Evolutionary conservation across 2,797 vertebrate genomes (phyloP), one percentile per base, ranked within the genome.

Genomic region (Cetoscarus ocellatus): DNA sequence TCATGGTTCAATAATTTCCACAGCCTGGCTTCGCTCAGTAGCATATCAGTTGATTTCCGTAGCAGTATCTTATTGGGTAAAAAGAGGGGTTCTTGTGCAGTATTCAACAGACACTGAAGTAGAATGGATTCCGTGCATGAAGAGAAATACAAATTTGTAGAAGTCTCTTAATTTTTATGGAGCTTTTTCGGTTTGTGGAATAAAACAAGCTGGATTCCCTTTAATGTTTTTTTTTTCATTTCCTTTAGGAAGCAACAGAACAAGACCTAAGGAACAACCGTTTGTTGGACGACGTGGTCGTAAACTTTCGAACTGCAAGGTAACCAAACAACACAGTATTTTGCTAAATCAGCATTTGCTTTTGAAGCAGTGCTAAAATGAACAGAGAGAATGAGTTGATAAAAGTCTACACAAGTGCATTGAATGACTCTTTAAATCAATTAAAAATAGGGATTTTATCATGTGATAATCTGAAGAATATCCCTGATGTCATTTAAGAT

Each of bases 211-310:
- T 35, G 1, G 0, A 18, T 38, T 63, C 12, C 14, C 53, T 75
- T 19, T 57, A 43, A 10, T 50, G 0, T 56, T 15, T 57, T 27
- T 38, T 56, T 15, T 57, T 27, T 38, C 5, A 14, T 44, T 57
- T 43, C 10, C 91, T 83, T 62, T 67, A 99, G 98, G 84, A 94
- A 67, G 93, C 93, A 64, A 94, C 95, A 0, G 98, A 97, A 63
- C 93, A 94, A 60, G 97, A 98, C 74, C 90, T 99, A 55, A 96
- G 92, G 79, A 99, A 96, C 86, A 99, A 99, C 88, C 94, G 98
- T 18, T 17, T 94, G 8, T 65, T 99, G 61, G 98, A 99, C 75
- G 97, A 99, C 10, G 79, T 99, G 61, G 96, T 97, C 34, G 89
- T 91, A 73, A 94, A 86, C 88, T 98, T 98, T 87, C 91, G 86